A percentile compares a stretch with the other conserved stretches of the same genome.
Conservation (phyloP, 1,140 invertebrate species). For the Diachasmimorpha longicaudata region DNA sequence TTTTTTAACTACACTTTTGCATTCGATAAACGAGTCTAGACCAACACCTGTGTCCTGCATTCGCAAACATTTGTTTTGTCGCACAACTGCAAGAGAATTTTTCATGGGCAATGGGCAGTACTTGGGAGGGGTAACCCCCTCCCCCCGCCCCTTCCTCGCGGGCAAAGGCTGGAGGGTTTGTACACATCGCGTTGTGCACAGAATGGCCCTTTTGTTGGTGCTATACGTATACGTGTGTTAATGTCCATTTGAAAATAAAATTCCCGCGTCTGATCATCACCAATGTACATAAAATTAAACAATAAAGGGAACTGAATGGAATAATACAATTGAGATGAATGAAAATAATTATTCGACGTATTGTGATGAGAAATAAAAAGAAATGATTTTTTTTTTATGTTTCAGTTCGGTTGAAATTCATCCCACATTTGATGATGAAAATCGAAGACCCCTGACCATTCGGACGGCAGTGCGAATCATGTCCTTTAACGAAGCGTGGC, state of each 20-base stretch:
- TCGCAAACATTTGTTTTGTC: constrained; percentile 29
- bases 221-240: neutral
- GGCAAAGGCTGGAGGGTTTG: neutral
- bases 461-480: constrained; percentile 27
- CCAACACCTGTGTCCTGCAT: constrained; percentile 51
- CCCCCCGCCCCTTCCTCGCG: no score
- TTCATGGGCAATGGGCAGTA: neutral
- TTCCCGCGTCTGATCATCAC: neutral
- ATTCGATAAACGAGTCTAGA: constrained; percentile 51
- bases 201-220: neutral
- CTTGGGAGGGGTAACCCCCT: neutral
- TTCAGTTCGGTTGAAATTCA: neutral
- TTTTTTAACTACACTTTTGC: constrained; percentile 19
- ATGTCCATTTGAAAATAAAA: neutral
- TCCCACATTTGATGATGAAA: neutral
- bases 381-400: neutral
- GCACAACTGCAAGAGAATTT: constrained; percentile 12
- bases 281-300: neutral
- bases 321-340: neutral
- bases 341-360: neutral
- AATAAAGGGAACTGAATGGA: neutral
- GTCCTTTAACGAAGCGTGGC: constrained; percentile 35
- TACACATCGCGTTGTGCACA: neutral
- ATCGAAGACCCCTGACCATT: neutral
- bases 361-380: neutral